These are phyloP conservation scores for Tineola bisselliella DNA, from an alignment of 2,888 invertebrate genomes.

Conservation along the genomic window DNA sequence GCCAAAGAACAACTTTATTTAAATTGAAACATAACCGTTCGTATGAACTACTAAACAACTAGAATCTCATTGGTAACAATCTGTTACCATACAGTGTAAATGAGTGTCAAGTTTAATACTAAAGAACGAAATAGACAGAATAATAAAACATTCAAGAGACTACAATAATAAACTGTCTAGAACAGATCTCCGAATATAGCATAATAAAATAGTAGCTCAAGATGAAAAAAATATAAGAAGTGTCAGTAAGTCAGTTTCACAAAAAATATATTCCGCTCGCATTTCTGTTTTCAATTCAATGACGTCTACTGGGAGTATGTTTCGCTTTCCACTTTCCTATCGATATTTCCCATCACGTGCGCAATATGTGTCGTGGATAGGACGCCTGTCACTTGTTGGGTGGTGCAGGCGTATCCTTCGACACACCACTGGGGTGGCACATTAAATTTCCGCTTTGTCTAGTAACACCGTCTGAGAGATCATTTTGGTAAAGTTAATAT, in stretches of 20 bases:
- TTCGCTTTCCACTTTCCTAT: slow-evolving; percentile 10
- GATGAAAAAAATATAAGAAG: not conserved
- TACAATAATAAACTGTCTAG: not conserved
- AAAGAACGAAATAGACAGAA: not conserved
- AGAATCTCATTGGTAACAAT: too few species aligned
- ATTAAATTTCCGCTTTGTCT: slow-evolving; percentile 13
- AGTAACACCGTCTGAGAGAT: not conserved
- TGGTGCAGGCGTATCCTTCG: not conserved
- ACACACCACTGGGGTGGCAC: slow-evolving; percentile 3
- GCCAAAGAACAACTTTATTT: too few species aligned
- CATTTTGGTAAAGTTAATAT: not conserved
- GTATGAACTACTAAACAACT: too few species aligned
- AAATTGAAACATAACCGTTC: too few species aligned
- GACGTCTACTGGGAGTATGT: slow-evolving; percentile 12
- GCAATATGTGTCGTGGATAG: slow-evolving; percentile 17
- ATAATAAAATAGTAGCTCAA: not conserved
- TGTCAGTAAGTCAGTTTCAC: slow-evolving; percentile 10
- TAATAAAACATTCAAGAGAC: too few species aligned
- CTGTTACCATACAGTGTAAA: too few species aligned
- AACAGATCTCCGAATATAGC: not conserved
- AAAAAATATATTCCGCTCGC: slow-evolving; percentile 11
- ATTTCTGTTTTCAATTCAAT: slow-evolving; percentile 14
- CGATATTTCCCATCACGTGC: slow-evolving; percentile 16
- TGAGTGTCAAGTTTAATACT: not conserved
- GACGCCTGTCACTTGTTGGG: slow-evolving; percentile 1